Evolutionary conservation across 1,140 invertebrate species (phyloP).

Genomic region (Tetraneura akinire): DNA sequence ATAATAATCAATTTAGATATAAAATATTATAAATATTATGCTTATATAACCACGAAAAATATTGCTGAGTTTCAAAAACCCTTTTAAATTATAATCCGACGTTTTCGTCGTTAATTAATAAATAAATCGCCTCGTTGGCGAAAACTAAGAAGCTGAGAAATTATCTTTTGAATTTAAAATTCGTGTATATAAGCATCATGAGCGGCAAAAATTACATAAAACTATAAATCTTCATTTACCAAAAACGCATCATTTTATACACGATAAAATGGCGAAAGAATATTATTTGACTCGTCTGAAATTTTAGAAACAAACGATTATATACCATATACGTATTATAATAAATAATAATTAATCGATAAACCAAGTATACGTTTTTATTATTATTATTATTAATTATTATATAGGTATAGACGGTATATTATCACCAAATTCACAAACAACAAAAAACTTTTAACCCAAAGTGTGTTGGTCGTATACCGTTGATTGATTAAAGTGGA

Average conservation of each 20-base stretch:
- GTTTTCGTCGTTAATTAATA: neutral
- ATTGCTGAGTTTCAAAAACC: neutral
- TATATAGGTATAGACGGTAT: too few species aligned
- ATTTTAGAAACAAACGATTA: neutral
- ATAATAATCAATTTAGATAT: neutral
- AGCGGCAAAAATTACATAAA: neutral
- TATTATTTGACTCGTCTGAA: too few species aligned
- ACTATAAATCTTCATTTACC: constrained; percentile 8
- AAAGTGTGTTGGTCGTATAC: neutral
- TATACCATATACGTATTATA: neutral
- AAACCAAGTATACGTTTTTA: too few species aligned
- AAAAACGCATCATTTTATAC: neutral
- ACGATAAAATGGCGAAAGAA: too few species aligned
- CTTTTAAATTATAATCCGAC: too few species aligned
- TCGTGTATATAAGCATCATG: neutral
- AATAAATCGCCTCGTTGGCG: neutral
- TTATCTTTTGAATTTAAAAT: neutral
- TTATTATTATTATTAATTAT: too few species aligned
- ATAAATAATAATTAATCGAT: too few species aligned
- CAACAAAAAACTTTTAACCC: constrained; percentile 15
- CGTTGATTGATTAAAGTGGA: constrained; percentile 46
- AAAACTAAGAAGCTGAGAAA: neutral
- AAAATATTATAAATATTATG: neutral
- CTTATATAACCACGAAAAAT: neutral
- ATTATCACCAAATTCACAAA: too few species aligned